Conservation (phyloP, 1,140 invertebrate genomes). For the Pristionchus pacificus region DNA sequence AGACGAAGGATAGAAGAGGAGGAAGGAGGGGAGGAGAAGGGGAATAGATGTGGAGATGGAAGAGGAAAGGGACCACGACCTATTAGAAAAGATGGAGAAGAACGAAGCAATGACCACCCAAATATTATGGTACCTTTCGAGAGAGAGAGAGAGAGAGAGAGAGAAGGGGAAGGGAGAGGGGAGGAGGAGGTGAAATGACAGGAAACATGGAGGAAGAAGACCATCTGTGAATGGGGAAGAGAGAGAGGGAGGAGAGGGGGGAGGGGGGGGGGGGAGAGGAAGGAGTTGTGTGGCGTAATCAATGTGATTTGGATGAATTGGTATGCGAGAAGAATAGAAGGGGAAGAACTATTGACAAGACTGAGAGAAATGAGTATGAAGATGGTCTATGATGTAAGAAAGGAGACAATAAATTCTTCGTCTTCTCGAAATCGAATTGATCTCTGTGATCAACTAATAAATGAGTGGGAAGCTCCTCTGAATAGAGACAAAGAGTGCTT, state of each 20-base stretch:
- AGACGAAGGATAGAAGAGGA: not conserved
- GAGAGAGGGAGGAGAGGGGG: not conserved
- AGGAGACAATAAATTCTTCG: no score
- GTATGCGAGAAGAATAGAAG: not conserved
- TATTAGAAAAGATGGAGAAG: no score
- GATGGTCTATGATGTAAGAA: no score
- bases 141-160: not conserved
- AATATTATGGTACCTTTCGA: not conserved
- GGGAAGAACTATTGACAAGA: constrained; percentile 1
- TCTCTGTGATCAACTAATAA: no score
- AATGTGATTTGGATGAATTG: not conserved
- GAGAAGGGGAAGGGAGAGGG: not conserved
- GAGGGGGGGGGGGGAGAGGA: no score
- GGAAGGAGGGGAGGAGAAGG: not conserved
- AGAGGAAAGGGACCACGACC: not conserved
- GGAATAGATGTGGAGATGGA: not conserved
- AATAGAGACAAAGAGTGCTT: no score
- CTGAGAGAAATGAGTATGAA: no score
- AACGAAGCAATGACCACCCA: not conserved
- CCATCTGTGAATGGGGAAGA: not conserved
- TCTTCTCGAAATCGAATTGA: no score
- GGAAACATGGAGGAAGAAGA: not conserved
- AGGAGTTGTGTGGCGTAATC: no score
- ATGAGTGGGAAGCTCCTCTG: no score
- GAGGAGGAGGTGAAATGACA: not conserved